Percentiles rank a stretch among this genome's conserved stretches.
Conservation (phyloP, 2,113 vertebrate genomes). For the Tetrax tetrax region DNA sequence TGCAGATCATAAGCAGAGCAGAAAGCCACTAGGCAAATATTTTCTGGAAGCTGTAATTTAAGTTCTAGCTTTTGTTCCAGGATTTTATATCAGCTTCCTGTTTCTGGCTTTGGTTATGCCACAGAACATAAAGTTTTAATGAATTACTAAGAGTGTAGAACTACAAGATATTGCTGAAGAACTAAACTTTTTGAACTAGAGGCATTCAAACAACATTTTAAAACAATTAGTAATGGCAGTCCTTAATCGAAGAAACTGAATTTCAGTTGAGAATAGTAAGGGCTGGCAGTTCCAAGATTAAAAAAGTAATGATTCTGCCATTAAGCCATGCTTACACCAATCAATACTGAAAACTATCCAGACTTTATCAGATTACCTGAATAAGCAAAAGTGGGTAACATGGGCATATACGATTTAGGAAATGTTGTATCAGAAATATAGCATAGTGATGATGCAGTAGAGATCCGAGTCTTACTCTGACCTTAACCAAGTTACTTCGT, state of each 20-base stretch:
- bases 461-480: not conserved
- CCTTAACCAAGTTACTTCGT: not conserved
- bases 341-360: slow-evolving; percentile 70
- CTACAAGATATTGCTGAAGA: not conserved
- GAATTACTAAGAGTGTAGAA: not conserved
- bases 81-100: not conserved
- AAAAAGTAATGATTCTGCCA: slow-evolving; percentile 77
- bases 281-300: slow-evolving; percentile 72
- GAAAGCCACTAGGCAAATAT: not conserved
- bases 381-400: slow-evolving; percentile 35
- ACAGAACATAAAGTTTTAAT: not conserved
- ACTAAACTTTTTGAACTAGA: slow-evolving; percentile 54
- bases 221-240: slow-evolving; percentile 76
- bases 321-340: slow-evolving; percentile 66
- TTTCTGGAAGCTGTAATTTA: not conserved
- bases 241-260: slow-evolving; percentile 63
- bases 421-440: not conserved
- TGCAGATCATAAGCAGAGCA: slow-evolving; percentile 17
- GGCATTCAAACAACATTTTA: slow-evolving; percentile 57
- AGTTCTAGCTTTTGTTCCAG: not conserved
- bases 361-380: slow-evolving; percentile 61
- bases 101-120: not conserved
- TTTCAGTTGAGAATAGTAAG: slow-evolving; percentile 68
- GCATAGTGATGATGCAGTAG: rapidly evolving
- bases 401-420: not conserved